Conservation (phyloP, 2,113 vertebrate species). For the Vulpes vulpes region DNA sequence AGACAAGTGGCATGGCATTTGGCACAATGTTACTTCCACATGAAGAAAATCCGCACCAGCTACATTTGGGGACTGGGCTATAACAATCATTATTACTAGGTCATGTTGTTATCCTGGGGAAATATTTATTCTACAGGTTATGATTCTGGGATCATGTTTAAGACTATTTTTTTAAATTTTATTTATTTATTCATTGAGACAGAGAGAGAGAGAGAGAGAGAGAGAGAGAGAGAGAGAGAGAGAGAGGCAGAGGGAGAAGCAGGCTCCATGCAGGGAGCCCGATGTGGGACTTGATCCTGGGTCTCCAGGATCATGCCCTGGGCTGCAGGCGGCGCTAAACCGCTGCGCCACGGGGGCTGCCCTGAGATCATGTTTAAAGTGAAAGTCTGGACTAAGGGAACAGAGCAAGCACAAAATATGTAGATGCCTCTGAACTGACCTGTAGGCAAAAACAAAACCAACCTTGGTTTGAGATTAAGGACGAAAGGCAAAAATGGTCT, state of each 20-base stretch:
- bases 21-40: neutral
- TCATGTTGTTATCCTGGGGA: neutral
- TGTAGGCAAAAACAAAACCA: neutral
- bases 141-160: neutral
- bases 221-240: too few species aligned
- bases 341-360: too few species aligned
- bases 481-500: neutral
- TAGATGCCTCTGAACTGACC: neutral
- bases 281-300: too few species aligned
- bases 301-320: too few species aligned
- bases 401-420: neutral
- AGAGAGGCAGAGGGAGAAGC: too few species aligned
- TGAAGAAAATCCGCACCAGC: neutral
- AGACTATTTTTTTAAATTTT: neutral
- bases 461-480: neutral
- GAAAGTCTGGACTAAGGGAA: neutral
- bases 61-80: neutral
- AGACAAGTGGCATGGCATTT: neutral
- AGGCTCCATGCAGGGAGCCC: too few species aligned
- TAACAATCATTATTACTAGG: neutral
- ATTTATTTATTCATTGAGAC: too few species aligned
- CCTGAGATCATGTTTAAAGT: neutral
- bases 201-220: too few species aligned
- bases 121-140: neutral
- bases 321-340: too few species aligned